Conservation (phyloP, 2,797 vertebrate species). For the Acestrorhynchus altus region DNA sequence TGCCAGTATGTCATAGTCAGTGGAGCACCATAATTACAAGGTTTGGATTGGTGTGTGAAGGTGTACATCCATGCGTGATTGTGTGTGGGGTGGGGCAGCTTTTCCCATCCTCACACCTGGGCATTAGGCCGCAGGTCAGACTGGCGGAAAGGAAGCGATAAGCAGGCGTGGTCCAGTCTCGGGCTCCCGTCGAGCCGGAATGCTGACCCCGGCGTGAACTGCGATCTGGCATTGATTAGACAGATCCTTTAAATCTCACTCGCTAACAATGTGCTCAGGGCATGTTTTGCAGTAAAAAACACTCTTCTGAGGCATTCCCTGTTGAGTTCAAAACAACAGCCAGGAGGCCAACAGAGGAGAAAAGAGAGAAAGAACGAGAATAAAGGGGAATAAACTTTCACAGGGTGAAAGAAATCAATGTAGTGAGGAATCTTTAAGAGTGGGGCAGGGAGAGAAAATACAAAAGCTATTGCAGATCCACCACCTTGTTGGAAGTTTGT, state of each 20-base stretch:
- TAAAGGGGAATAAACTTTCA: constrained; percentile 46
- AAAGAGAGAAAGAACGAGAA: constrained; percentile 44
- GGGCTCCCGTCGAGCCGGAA: constrained; percentile 55
- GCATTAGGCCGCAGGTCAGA: constrained; percentile 38
- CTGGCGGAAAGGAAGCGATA: constrained; percentile 36
- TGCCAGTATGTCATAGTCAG: constrained; percentile 46
- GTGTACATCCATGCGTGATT: not conserved
- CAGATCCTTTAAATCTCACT: constrained; percentile 67
- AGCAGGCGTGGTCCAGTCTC: constrained; percentile 35
- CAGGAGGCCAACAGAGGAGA: constrained; percentile 60
- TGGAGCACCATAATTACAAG: constrained; percentile 37
- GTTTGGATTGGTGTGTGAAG: constrained; percentile 13
- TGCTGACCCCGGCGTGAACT: constrained; percentile 65
- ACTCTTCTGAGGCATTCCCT: constrained; percentile 65
- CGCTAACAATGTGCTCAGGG: constrained; percentile 69
- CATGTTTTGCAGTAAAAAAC: constrained; percentile 67
- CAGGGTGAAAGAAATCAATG: constrained; percentile 51
- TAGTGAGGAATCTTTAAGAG: constrained; percentile 47
- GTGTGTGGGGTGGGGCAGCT: constrained; percentile 3
- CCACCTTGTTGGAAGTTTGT: constrained; percentile 37
- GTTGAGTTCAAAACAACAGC: constrained; percentile 68
- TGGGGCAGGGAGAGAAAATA: constrained; percentile 35
- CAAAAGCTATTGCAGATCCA: constrained; percentile 53
- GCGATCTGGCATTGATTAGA: constrained; percentile 68
- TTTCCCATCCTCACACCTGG: constrained; percentile 57